phyloP scores from a whole-genome alignment of 2,888 invertebrate genomes.

The Hypsopygia costalis region DNA sequence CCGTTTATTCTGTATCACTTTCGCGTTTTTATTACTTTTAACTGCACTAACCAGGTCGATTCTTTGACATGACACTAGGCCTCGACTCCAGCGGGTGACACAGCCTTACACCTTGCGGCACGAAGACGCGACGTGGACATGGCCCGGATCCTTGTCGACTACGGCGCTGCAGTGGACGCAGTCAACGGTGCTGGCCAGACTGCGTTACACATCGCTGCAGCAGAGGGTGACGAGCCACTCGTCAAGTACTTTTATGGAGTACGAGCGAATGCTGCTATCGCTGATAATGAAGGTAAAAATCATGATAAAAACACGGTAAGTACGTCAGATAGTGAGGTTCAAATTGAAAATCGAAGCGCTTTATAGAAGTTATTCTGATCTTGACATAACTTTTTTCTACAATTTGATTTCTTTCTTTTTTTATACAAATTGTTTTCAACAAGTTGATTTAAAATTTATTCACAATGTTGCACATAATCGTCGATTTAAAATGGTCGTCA shows the following conservation, averaged over 20 bases:
- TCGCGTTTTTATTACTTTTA: no score
- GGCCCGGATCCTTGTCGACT: slow-evolving; percentile 94
- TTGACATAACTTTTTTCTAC: no score
- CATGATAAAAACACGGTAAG: no score
- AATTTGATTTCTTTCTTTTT: no score
- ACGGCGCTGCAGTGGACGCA: slow-evolving; percentile 94
- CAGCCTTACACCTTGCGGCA: slow-evolving; percentile 97
- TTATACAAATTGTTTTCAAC: no score
- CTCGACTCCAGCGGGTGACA: slow-evolving; percentile 92
- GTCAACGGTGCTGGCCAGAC: slow-evolving; percentile 98
- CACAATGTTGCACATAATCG: no score
- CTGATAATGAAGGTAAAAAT: slow-evolving; percentile 93
- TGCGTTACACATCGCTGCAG: slow-evolving; percentile 96
- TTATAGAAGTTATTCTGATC: no score
- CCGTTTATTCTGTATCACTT: no score
- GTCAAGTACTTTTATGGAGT: slow-evolving; percentile 98
- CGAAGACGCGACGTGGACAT: slow-evolving; percentile 95
- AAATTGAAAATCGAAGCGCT: no score
- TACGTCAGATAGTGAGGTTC: no score
- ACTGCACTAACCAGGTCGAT: slow-evolving; percentile 5
- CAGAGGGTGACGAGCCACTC: slow-evolving; percentile 96
- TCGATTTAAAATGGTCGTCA: no score
- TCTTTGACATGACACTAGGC: slow-evolving; percentile 66
- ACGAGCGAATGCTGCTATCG: slow-evolving; percentile 95
- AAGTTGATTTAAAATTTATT: no score